phyloP scores from a whole-genome alignment of 2,888 invertebrate species.

The Gastracanthus pulcherrimus region DNA sequence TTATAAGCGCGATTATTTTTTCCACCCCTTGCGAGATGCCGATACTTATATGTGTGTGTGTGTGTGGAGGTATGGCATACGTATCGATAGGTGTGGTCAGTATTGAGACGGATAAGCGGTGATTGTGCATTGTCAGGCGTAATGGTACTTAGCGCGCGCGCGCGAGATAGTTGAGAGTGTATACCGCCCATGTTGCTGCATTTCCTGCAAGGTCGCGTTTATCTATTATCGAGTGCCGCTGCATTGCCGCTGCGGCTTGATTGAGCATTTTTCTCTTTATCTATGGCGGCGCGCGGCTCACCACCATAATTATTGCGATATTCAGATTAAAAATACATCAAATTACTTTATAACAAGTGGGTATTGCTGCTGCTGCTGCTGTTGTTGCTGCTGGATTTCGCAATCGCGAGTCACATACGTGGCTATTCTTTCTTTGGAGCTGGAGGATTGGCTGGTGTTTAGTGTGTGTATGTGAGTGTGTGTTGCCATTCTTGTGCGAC shows the following conservation, averaged over 20 bases:
- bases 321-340: conserved; percentile 34
- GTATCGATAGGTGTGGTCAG: conserved; percentile 46
- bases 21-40: not conserved
- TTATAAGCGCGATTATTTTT: no score
- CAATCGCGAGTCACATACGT: not conserved
- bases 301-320: conserved; percentile 42
- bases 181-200: no score
- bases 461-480: no score
- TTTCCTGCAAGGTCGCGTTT: conserved; percentile 52
- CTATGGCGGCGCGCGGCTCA: not conserved
- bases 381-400: conserved; percentile 4
- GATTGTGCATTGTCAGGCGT: conserved; percentile 29
- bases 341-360: conserved; percentile 35
- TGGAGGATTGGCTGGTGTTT: not conserved
- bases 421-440: not conserved
- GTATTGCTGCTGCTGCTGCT: no score
- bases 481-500: not conserved
- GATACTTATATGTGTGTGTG: not conserved
- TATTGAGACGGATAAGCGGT: not conserved
- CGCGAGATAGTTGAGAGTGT: not conserved
- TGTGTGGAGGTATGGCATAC: not conserved
- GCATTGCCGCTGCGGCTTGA: no score
- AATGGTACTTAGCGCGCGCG: no score
- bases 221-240: conserved; percentile 37
- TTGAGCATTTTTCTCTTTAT: not conserved